phyloP scores from a whole-genome alignment of 2,888 invertebrate species.

The Rhamnusium bicolor region DNA sequence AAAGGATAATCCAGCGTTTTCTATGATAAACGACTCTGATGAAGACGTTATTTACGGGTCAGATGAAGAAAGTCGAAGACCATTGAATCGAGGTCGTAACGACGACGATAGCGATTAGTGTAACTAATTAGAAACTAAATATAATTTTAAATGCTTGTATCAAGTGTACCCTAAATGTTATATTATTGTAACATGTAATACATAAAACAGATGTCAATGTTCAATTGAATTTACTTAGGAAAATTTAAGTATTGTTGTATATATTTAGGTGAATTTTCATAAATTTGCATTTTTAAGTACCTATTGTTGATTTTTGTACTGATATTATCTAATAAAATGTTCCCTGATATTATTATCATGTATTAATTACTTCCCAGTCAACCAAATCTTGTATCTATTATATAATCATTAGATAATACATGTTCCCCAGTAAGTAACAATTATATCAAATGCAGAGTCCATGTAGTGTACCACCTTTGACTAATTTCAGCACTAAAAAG shows the following conservation, averaged over 20 bases:
- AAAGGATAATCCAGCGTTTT: constrained; percentile 97
- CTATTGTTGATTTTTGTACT: constrained; percentile 39
- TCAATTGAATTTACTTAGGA: constrained; percentile 15
- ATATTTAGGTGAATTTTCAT: constrained; percentile 24
- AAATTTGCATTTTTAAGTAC: constrained; percentile 30
- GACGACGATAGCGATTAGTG: constrained; percentile 80
- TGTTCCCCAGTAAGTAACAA: no score
- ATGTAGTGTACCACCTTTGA: no score
- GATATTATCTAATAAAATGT: constrained; percentile 40
- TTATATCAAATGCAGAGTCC: no score
- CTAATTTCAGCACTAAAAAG: no score
- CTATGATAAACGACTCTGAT: constrained; percentile 98
- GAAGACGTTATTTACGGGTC: constrained; percentile 97
- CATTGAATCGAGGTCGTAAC: constrained; percentile 81
- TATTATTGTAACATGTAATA: constrained; percentile 32
- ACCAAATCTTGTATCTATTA: no score
- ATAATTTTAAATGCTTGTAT: constrained; percentile 36
- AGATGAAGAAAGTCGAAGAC: constrained; percentile 89
- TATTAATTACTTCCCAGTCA: no score
- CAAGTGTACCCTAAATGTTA: constrained; percentile 39
- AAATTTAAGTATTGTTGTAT: constrained; percentile 15
- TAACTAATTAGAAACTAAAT: constrained; percentile 68
- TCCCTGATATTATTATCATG: background rate
- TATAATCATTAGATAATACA: no score
- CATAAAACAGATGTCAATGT: constrained; percentile 23